Evolutionary conservation across 2,888 invertebrate species (phyloP), one percentile per base, ranked within the genome.

Genomic region (Drosophila tanythrix): DNA sequence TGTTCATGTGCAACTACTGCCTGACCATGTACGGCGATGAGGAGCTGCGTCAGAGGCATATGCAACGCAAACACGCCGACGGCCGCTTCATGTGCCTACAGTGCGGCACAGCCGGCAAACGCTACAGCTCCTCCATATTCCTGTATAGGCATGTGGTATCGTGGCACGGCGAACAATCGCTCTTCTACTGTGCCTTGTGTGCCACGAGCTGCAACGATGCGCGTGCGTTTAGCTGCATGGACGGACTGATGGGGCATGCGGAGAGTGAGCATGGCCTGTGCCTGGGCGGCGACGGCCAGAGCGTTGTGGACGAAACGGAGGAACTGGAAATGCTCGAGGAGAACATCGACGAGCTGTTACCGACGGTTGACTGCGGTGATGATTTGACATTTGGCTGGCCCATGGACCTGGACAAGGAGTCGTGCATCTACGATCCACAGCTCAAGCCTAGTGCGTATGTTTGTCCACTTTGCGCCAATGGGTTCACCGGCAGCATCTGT

Each of bases 301-400:
- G 89, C 57, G 63, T 74, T 31, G 59, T 80, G 7, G 88, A 82
- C 13, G 85, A 85, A 10, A 85, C 84, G 0, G 89, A 85, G 52
- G 77, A 85, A 15, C 51, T 85, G 29, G 85, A 85, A 61, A 85
- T 85, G 85, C 73, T 85, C 0, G 85, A 85, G 36, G 85, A 89
- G 77, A 89, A 89, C 40, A 87, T 85, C 36, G 85, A 85, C 10
- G 89, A 89, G 31, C 55, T 85, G 8, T 52, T 85, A 55, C 89
- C 88, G 1, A 83, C 68, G 8, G 64, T 83, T 6, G 89, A 85
- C 31, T 84, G 89, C 82, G 85, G 75, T 13, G 88, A 85, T 50
- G 85, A 85, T 51, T 58, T 89, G 0, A 85, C 88, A 27, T 89
- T 89, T 13, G 89, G 79, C 18, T 85, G 85, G 85, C 85, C 85